Evolutionary conservation across 1,140 invertebrate genomes (phyloP).

Genomic region (Lasioglossum albipes): DNA sequence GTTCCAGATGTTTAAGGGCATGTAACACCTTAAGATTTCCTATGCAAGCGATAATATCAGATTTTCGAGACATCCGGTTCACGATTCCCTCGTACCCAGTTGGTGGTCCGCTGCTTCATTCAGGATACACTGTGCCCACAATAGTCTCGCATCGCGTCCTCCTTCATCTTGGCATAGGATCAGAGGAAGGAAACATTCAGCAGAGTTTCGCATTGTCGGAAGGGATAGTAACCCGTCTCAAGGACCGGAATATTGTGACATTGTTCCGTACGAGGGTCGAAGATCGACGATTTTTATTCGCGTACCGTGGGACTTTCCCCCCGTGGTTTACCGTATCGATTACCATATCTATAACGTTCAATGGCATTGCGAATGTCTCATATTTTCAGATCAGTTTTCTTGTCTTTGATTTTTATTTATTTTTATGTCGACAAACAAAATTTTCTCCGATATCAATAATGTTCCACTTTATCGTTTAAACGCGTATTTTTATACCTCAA

Average conservation of each 20-base stretch:
- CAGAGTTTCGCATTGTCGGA: slow-evolving; percentile 36
- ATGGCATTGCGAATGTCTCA: no score
- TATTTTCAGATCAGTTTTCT: no score
- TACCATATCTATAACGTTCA: neutral
- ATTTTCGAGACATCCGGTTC: slow-evolving; percentile 49
- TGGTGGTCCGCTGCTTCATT: slow-evolving; percentile 48
- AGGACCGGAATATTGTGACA: slow-evolving; percentile 36
- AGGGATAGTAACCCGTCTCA: slow-evolving; percentile 44
- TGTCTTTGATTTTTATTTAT: slow-evolving; percentile 1
- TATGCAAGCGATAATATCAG: slow-evolving; percentile 11
- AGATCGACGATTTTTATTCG: slow-evolving; percentile 36
- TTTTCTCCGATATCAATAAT: no score
- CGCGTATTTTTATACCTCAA: no score
- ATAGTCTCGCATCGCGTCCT: slow-evolving; percentile 42
- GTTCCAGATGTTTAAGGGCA: neutral
- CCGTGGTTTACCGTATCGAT: neutral
- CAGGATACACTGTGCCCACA: slow-evolving; percentile 35
- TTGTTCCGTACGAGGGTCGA: slow-evolving; percentile 33
- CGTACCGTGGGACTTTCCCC: neutral
- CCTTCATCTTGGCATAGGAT: slow-evolving; percentile 36
- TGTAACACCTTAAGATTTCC: neutral
- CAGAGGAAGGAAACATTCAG: slow-evolving; percentile 37
- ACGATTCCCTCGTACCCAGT: slow-evolving; percentile 30
- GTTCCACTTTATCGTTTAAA: no score
- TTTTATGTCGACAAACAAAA: no score